Percentiles rank a stretch among this genome's conserved stretches.
Conservation (phyloP, 2,888 invertebrate species). For the Adelognathus sp. region DNA sequence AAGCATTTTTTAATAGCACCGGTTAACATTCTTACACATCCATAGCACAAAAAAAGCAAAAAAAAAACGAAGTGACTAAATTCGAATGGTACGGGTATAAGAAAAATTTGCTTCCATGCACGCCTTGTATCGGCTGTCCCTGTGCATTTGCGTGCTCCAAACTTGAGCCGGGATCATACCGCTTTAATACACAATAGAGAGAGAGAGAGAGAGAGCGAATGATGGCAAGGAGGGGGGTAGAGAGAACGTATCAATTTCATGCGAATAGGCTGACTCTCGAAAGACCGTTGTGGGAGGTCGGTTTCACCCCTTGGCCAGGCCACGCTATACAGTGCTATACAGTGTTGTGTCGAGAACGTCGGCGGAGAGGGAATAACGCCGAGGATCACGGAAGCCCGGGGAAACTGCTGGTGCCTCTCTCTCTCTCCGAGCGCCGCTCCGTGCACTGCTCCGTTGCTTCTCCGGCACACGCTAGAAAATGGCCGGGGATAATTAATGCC, state of each 20-base stretch:
- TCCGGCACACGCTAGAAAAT: conserved; percentile 72
- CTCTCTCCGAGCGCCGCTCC: conserved; percentile 22
- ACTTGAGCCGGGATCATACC: conserved; percentile 69
- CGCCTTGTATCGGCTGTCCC: too few species aligned
- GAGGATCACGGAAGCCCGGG: conserved; percentile 38
- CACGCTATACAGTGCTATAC: too few species aligned
- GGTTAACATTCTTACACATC: too few species aligned
- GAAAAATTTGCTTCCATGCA: too few species aligned
- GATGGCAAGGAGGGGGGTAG: conserved; percentile 50
- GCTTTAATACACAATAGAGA: conserved; percentile 67
- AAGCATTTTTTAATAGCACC: too few species aligned
- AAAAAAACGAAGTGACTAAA: too few species aligned
- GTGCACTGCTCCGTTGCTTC: conserved; percentile 48
- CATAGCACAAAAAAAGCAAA: too few species aligned
- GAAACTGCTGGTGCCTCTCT: conserved; percentile 38
- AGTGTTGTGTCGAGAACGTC: neutral
- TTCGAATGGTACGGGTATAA: too few species aligned
- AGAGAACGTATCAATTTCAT: conserved; percentile 78
- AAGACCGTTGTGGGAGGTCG: conserved; percentile 67
- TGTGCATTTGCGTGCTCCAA: conserved; percentile 66
- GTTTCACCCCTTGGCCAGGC: conserved; percentile 52
- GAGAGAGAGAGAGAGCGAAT: conserved; percentile 6
- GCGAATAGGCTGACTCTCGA: conserved; percentile 69
- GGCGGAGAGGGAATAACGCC: conserved; percentile 1
- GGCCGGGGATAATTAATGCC: conserved; percentile 78